Evolutionary conservation across 2,888 invertebrate genomes (phyloP), one percentile per base, ranked within the genome.

Genomic region (Noctua pronuba): DNA sequence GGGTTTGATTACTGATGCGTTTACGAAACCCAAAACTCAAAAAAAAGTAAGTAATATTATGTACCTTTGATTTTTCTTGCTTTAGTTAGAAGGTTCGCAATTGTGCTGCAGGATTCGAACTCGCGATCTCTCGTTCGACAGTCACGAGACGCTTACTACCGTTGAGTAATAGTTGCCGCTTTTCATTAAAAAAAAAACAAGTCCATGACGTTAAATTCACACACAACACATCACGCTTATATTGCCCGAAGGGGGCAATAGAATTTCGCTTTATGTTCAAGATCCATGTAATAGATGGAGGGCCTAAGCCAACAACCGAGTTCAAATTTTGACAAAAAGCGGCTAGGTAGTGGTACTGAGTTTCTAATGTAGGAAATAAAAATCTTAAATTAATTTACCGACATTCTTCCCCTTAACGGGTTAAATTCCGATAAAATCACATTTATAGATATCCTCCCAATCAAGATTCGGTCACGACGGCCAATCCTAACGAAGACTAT

Each of bases 1-100:
- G 46, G 80, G 73, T 80, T 84, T 62, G 49, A 62, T 67, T 80
- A 84, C 24, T 21, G 41, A 65, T 41, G n/a, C 16, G 16, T 7
- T 13, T 35, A 10, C 10, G 3, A 69, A 31, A 44, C 2, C 1
- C 7, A 35, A 65, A 82, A 31, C 0, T 31, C 28, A 28, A 38
- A 52, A 52, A 18, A 38, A 38, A 38, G 38, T 38, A 38, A 38
- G 38, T 7, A 38, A 7, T 38, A 7, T 35, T 35, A 35, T 38
- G 38, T 38, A 35, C 35, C 35, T 35, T 35, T 35, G 1, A 52
- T 31, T 44, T 18, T 4, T 31, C 13, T 24, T 11, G 44, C 10
- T 28, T 35, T 58, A 4, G 2, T 35, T 58, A 4, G 2, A n/a
- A 62, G 11, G 44, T 28, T 24, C 3, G 13, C 6, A 46, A 6